Base-by-base conservation (phyloP, 2,797 vertebrate genomes). In the Microhierax caerulescens region DNA sequence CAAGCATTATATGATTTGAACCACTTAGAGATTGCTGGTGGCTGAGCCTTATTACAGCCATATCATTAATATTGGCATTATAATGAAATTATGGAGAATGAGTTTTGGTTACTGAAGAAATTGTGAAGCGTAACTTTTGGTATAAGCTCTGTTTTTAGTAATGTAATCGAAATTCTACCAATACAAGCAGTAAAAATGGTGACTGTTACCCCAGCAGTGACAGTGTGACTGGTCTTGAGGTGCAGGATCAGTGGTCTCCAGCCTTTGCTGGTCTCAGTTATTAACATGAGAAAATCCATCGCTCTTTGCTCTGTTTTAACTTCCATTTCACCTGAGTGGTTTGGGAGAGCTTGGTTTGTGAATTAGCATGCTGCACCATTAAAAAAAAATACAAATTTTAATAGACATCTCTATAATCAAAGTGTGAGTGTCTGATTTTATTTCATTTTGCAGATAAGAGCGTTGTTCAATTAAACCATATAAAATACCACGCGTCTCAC, bases 211-310 rank as follows among this genome's bases (percentile, higher is more conserved):
- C 13, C 9, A 47, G 56, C 60, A 75, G 25, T 25, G 14, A 34
- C 53, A 56, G 51, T 13, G 7, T 32, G 19, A 39, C 47, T 74
- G 30, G 32, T 25, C 36, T 85, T 60, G 25, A 45, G 61, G n/a
- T 3, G 3, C n/a, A 63, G 63, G 30, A 45, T 3, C 20, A 15
- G 32, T 2, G 9, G 3, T 67, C 27, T 85, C 54, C 59, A 67
- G 81, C 27, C 22, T 72, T 74, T 70, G 34, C 39, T 36, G 10
- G 2, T 77, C 53, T 74, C 32, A 20, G 1, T 56, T 16, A 21
- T 1, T 3, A 5, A 7, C 13, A 5, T 2, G 39, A 39, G 27
- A 14, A 28, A 7, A 60, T 30, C 22, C 23, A 24, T 36, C 0
- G 0, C 27, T 65, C 6, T 85, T 93, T 24, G 25, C n/a, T 91